Base-by-base conservation (phyloP, 2,113 vertebrate genomes). In the Corythornis madagascariensis region DNA sequence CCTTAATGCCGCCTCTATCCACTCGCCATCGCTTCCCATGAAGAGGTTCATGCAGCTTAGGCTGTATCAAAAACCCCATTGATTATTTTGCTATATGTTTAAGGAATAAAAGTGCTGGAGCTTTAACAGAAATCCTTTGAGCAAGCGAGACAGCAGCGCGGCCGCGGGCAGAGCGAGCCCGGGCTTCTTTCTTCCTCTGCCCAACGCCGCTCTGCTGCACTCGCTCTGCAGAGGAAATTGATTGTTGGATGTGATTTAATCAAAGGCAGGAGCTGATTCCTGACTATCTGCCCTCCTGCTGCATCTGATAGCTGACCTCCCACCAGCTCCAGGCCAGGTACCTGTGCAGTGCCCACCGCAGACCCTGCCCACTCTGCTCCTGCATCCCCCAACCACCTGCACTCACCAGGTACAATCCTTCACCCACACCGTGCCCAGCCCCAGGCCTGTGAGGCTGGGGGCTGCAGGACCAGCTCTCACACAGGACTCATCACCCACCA, bases 61-160 rank as follows among this genome's bases (percentile, higher is more conserved):
- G 93, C 60, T 66, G 71, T 93, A 95, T 87, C 93, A 87, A 63
- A 91, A 94, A 94, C 64, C 79, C 96, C 96, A 97, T 96, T 90
- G 97, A 94, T 96, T 94, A 89, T 96, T 96, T 96, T 91, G 94
- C 93, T 96, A 70, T 66, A 78, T 90, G 84, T 93, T 96, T 95
- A 96, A 96, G 95, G 94, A 96, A 96, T 92, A 88, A 96, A 97
- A 96, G 97, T 31, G 65, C 61, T 11, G 70, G 89, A 81, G 95
- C 85, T 94, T 94, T 83, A 52, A 25, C 81, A 91, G 95, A 88
- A 86, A 93, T 93, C 81, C 96, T 93, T 75, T 90, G 86, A 95
- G 97, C 92, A 75, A 26, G 83, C 56, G 4, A 93, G 94, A 83
- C 48, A 78, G 65, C 47, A 24, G 29, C 1, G 25, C 13, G 80